Evolutionary conservation across 2,888 invertebrate genomes (phyloP).

Genomic region (Pandemis corylana): DNA sequence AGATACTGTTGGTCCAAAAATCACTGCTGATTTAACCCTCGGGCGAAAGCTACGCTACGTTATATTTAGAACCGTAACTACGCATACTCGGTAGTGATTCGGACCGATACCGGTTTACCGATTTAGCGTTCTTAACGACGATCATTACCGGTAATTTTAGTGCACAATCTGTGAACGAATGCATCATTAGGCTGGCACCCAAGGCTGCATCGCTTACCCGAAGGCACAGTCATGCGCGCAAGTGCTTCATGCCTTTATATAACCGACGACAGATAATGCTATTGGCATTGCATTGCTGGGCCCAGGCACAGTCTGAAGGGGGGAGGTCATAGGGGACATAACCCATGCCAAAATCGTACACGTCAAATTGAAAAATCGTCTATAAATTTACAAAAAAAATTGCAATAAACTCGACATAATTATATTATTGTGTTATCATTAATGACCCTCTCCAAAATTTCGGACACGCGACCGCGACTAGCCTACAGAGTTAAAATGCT

Average conservation of each 20-base stretch:
- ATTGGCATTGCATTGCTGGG: too few relatives aligned
- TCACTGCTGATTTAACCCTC: not conserved
- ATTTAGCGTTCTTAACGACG: conserved; percentile 51
- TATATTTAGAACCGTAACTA: conserved; percentile 7
- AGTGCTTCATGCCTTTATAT: not conserved
- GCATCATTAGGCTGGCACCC: conserved; percentile 54
- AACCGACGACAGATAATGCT: not conserved
- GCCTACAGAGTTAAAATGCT: too few relatives aligned
- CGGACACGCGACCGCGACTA: too few relatives aligned
- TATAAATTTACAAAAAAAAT: too few relatives aligned
- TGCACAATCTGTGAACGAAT: conserved; percentile 50
- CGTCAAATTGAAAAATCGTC: too few relatives aligned
- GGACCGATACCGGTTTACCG: conserved; percentile 46
- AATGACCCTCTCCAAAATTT: too few relatives aligned
- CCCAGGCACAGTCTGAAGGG: too few relatives aligned
- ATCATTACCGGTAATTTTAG: conserved; percentile 57
- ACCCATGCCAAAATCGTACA: too few relatives aligned
- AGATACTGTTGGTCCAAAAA: not conserved
- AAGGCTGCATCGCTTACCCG: conserved; percentile 25
- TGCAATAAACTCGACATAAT: too few relatives aligned
- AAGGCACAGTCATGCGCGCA: conserved; percentile 3
- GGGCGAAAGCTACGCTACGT: not conserved
- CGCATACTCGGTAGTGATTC: conserved; percentile 14
- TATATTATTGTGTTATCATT: too few relatives aligned
- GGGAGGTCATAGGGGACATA: too few relatives aligned